A percentile compares a stretch with the other conserved stretches of the same genome.
Conservation (phyloP, 2,797 vertebrate species). For the Macrochelys suwanniensis region DNA sequence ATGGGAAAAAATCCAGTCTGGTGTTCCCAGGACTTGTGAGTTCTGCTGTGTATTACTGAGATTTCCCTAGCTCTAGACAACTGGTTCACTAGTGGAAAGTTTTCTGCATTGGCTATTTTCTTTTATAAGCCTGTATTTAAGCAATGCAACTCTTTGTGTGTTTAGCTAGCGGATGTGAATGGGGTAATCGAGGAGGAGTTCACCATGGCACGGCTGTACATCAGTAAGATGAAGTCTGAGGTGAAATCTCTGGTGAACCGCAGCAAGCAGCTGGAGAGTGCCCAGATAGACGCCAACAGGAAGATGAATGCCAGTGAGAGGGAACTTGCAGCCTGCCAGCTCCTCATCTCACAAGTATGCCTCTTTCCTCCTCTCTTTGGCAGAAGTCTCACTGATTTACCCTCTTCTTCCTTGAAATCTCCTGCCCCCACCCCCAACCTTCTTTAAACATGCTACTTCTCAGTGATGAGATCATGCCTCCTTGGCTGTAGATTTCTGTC, state of each 20-base stretch:
- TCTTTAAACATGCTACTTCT: neutral
- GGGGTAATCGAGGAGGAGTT: slow-evolving; percentile 96
- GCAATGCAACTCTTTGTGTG: neutral
- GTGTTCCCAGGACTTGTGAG: neutral
- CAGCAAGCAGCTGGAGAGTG: slow-evolving; percentile 91
- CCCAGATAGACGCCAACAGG: slow-evolving; percentile 86
- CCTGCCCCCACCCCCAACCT: neutral
- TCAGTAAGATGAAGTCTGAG: slow-evolving; percentile 98
- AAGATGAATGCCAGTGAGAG: slow-evolving; percentile 91
- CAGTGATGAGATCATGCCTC: fast-evolving
- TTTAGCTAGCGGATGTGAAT: slow-evolving; percentile 90
- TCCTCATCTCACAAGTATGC: slow-evolving; percentile 92
- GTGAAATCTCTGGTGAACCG: slow-evolving; percentile 94
- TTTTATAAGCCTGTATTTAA: neutral
- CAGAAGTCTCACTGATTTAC: neutral
- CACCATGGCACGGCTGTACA: slow-evolving; percentile 93
- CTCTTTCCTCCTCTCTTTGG: neutral
- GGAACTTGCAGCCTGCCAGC: slow-evolving; percentile 90
- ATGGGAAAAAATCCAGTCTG: neutral
- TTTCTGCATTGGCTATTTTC: neutral
- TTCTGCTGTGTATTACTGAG: neutral
- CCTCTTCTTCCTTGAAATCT: neutral
- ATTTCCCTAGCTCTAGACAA: neutral
- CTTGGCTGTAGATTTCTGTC: neutral
- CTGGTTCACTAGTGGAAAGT: neutral